phyloP scores from a whole-genome alignment of 2,113 vertebrate species.

The Hirundichthys speculiger region DNA sequence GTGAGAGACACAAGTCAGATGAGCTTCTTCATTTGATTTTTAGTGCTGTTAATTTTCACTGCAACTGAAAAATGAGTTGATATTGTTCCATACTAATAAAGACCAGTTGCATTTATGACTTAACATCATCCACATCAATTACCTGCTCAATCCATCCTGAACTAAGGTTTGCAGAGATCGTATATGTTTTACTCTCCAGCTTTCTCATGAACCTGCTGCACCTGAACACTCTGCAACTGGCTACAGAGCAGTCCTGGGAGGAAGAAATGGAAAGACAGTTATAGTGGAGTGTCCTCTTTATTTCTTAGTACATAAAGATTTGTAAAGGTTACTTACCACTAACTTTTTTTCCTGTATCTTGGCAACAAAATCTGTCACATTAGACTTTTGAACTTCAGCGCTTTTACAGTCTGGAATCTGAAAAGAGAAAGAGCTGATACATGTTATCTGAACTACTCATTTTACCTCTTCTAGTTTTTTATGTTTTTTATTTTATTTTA shows the following conservation, averaged over 20 bases:
- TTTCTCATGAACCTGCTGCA: conserved; percentile 65
- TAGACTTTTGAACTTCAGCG: conserved; percentile 23
- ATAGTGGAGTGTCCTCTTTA: neutral
- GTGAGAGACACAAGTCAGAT: neutral
- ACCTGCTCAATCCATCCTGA: conserved; percentile 85
- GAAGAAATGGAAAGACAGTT: neutral
- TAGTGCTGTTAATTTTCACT: neutral
- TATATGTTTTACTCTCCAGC: conserved; percentile 57
- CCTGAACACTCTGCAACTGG: conserved; percentile 72
- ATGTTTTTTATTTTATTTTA: neutral
- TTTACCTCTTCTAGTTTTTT: neutral
- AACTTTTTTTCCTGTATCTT: conserved; percentile 49
- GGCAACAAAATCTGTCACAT: conserved; percentile 31
- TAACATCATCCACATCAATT: neutral
- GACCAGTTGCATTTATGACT: neutral
- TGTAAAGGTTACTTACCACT: conserved; percentile 59
- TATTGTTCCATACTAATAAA: neutral
- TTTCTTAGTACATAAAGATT: neutral
- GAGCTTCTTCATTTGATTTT: neutral
- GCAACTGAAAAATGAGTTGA: neutral
- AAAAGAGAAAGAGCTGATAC: neutral
- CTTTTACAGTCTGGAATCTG: conserved; percentile 75
- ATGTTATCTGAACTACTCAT: neutral
- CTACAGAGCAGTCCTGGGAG: conserved; percentile 80
- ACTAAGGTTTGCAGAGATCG: conserved; percentile 79